phyloP scores from a whole-genome alignment of 2,113 vertebrate species.

The Perca fluviatilis region DNA sequence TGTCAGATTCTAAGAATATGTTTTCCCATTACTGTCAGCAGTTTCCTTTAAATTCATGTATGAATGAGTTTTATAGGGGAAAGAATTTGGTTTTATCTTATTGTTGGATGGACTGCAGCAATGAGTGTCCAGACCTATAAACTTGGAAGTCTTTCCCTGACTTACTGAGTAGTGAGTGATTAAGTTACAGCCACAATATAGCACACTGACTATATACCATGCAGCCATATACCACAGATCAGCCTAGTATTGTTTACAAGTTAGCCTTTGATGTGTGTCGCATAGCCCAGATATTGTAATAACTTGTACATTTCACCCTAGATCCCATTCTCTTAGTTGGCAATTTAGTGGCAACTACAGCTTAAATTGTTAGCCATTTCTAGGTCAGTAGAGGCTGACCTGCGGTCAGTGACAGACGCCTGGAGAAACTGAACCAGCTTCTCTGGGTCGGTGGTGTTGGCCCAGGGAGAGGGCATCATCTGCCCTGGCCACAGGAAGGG shows the following conservation, averaged over 20 bases:
- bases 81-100: background rate
- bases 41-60: background rate
- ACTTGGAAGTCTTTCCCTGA: too few species aligned
- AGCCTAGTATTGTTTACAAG: background rate
- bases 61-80: background rate
- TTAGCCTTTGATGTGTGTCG: background rate
- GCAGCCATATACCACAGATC: too few species aligned
- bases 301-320: background rate
- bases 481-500: constrained; percentile 98
- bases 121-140: too few species aligned
- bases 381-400: constrained; percentile 72
- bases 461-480: constrained; percentile 98
- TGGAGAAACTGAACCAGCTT: constrained; percentile 98
- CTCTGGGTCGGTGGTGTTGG: constrained; percentile 97
- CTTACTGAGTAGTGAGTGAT: too few species aligned
- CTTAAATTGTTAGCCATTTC: background rate
- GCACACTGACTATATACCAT: too few species aligned
- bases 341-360: background rate
- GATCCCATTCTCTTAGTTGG: background rate
- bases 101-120: too few species aligned
- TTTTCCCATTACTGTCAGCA: background rate
- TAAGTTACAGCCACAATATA: too few species aligned
- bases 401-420: constrained; percentile 92
- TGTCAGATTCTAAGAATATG: background rate
- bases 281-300: background rate